Percentiles rank a stretch among this genome's conserved stretches.
Evolutionary conservation across 30 jellyfish, hydroid and myxozoan genomes (phyloP).

Genomic region (Sanderia malayensis): DNA sequence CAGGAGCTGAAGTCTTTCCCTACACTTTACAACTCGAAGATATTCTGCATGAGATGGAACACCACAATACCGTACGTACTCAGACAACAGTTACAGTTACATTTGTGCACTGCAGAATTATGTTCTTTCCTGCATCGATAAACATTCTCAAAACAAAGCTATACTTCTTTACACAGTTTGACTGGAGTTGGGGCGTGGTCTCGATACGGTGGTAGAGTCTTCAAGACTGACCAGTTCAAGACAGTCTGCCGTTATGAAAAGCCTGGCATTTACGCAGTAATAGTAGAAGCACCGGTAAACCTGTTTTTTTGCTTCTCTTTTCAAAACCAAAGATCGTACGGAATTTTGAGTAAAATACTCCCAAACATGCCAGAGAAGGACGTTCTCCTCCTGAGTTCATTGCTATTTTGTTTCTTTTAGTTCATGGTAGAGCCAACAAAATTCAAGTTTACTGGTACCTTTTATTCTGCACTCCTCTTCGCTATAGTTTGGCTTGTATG

Average conservation of each 20-base stretch:
- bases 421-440: conserved; percentile 25
- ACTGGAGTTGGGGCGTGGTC: conserved; percentile 92
- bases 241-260: conserved; percentile 77
- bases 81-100: too few relatives aligned
- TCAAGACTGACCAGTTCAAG: conserved; percentile 46
- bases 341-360: too few relatives aligned
- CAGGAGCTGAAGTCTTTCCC: conserved; percentile 50
- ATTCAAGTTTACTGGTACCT: conserved; percentile 73
- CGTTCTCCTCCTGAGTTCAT: too few relatives aligned
- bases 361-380: too few relatives aligned
- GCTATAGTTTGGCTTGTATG: conserved; percentile 73
- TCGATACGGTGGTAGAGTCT: conserved; percentile 69
- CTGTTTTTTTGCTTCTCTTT: too few relatives aligned
- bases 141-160: too few relatives aligned
- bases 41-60: conserved; percentile 74
- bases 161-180: too few relatives aligned
- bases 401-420: too few relatives aligned
- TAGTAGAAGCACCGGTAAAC: conserved; percentile 85
- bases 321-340: too few relatives aligned
- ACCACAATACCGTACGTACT: conserved; percentile 61
- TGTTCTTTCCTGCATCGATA: too few relatives aligned
- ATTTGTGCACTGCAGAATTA: too few relatives aligned
- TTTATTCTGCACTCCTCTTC: conserved; percentile 82
- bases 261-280: conserved; percentile 90
- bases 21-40: conserved; percentile 35